Evolutionary conservation across 2,113 vertebrate genomes (phyloP), one percentile per base, ranked within the genome.

Genomic region (Balaeniceps rex): DNA sequence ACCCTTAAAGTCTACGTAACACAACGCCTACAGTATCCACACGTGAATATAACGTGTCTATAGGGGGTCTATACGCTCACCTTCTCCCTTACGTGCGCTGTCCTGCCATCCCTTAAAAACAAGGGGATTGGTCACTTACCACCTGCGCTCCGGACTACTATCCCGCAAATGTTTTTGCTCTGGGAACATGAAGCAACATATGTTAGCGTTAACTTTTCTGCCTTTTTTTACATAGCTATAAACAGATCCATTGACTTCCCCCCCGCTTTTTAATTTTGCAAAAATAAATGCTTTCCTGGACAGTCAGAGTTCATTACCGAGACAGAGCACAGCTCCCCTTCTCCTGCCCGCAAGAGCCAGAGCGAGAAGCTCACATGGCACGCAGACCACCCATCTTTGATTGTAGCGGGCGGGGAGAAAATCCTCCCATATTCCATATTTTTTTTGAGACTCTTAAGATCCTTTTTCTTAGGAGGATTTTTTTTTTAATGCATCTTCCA

Each of bases 261-360:
- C 36, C 36, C 4, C 19, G 2, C 78, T 88, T 89, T 87, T 94
- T 88, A 93, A 97, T 96, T 93, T 96, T 90, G 83, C 46, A 94
- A 83, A 97, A 97, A 94, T 94, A 87, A 94, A 97, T 94, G 83
- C 92, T 96, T 96, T 97, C 94, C 96, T 90, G 95, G 93, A 93
- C 83, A 95, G 96, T 97, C 97, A 96, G 74, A 95, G 71, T 42
- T 98, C 94, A 90, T 97, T 96, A 98, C 55, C 1, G 77, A 97
- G 96, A 97, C 4, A 47, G 71, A 96, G 76, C 72, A 49, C 96
- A 97, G 97, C n/a, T 89, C 60, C 68, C 78, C 36, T 75, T 38
- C 87, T 74, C 83, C 85, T 86, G 74, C 94, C 84, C 93, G 47
- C 87, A 83, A 82, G 71, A 80, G 69, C 52, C 7, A 4, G 83